Evolutionary conservation across 1,140 invertebrate species (phyloP), one percentile per base, ranked within the genome.

Genomic region (Pinna nobilis): DNA sequence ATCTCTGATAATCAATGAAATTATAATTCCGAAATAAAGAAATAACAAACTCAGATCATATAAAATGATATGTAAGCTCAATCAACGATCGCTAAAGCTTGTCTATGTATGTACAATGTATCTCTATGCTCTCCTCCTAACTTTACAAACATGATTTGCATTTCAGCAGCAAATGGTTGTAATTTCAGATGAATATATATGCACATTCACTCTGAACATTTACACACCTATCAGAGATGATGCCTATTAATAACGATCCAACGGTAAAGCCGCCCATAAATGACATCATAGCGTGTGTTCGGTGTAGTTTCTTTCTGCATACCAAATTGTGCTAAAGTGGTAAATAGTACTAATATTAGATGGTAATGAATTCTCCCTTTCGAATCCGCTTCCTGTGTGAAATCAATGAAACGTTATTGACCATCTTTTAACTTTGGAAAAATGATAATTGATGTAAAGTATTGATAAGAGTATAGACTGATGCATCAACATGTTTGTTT

Each of bases 221-320:
- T n/a, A n/a, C n/a, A n/a, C n/a, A 92, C 91, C 94, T 95, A 86
- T 96, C 95, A 5, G 94, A 94, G 64, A 95, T 86, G 78, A 93
- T 91, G 20, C 94, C 94, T 83, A 95, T 94, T 35, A 94, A 87
- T 47, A 95, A 92, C 51, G 93, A 94, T 28, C 94, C 94, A 70
- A 94, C 80, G 82, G 95, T 91, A 53, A 94, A 93, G 72, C 95
- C 95, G 70, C 93, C 87, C 94, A 96, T 95, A 82, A 94, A 95
- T 49, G 94, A 80, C 4, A 94, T 91, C 84, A 95, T 94, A 13
- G 93, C 92, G 32, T 91, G 91, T 6, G 94, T 92, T 75, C 91
- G 89, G 59, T 94, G 78, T 88, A 92, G 93, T 18, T 91, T 90
- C 57, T 89, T 90, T 20, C 92, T 91, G 84, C 95, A 96, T 11